Evolutionary conservation across 2,113 vertebrate genomes (phyloP).

Genomic region (Eidolon helvum): DNA sequence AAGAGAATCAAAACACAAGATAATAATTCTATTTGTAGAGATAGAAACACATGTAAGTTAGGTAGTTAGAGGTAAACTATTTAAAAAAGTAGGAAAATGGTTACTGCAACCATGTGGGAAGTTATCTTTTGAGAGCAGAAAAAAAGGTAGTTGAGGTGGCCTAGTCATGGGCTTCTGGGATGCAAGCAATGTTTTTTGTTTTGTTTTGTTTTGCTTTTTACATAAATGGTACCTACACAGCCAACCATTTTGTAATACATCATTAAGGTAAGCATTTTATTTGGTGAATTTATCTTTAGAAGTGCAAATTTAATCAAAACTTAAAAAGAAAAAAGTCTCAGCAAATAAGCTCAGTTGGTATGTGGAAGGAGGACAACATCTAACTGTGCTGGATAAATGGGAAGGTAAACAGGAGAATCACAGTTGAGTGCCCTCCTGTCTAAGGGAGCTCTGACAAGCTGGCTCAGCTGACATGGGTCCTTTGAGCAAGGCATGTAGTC

Average conservation of each 20-base stretch:
- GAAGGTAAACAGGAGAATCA: background rate
- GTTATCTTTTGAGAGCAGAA: background rate
- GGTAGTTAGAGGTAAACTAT: background rate
- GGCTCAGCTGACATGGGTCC: background rate
- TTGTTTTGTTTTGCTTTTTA: background rate
- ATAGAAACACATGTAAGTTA: background rate
- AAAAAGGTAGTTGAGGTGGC: background rate
- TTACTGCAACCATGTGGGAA: background rate
- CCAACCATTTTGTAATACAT: background rate
- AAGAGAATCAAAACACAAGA: background rate
- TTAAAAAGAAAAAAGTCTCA: background rate
- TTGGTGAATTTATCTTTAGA: background rate
- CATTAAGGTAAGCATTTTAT: background rate
- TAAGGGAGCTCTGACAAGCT: background rate
- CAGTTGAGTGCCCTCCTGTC: background rate
- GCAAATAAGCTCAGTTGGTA: background rate
- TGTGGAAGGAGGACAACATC: background rate
- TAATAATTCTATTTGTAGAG: background rate
- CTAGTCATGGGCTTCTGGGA: background rate
- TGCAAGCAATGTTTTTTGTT: background rate
- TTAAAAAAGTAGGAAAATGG: background rate
- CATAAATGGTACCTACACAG: background rate
- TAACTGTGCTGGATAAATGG: background rate
- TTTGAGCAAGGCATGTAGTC: background rate
- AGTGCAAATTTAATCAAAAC: background rate